Evolutionary conservation across 1,140 invertebrate species (phyloP).

Genomic region (Hirudo medicinalis): DNA sequence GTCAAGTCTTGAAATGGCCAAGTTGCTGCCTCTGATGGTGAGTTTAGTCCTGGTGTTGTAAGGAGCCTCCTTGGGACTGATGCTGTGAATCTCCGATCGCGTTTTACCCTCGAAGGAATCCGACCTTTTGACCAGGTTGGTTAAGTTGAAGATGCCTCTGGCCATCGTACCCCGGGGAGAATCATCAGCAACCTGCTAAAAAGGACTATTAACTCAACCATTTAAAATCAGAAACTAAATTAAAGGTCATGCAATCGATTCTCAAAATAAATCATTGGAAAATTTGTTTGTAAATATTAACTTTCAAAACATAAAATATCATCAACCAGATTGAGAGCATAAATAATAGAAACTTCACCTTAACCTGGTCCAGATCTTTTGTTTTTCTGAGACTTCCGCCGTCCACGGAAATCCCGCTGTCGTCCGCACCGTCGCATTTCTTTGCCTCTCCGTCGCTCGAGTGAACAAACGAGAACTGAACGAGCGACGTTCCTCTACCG

Average conservation of each 20-base stretch:
- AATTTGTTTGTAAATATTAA: too few relatives aligned
- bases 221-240: too few relatives aligned
- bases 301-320: not conserved
- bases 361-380: too few relatives aligned
- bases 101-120: not conserved
- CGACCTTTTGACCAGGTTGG: not conserved
- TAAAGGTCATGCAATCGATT: too few relatives aligned
- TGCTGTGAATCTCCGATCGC: conserved; percentile 29
- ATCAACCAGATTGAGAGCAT: too few relatives aligned
- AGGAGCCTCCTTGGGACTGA: conserved; percentile 30
- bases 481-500: conserved; percentile 26
- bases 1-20: conserved; percentile 33
- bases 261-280: too few relatives aligned
- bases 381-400: not conserved
- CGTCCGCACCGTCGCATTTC: not conserved
- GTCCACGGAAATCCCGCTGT: not conserved
- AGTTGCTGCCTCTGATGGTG: conserved; percentile 31
- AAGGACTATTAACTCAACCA: too few relatives aligned
- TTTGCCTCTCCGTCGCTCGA: not conserved
- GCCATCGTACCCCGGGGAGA: not conserved
- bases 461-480: conserved; percentile 11
- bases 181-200: too few relatives aligned
- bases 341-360: too few relatives aligned
- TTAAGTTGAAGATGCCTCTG: not conserved
- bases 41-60: conserved; percentile 30